These are phyloP conservation scores for Drosophila silvestris DNA, from an alignment of 2,888 invertebrate genomes.

Conservation along the genomic window DNA sequence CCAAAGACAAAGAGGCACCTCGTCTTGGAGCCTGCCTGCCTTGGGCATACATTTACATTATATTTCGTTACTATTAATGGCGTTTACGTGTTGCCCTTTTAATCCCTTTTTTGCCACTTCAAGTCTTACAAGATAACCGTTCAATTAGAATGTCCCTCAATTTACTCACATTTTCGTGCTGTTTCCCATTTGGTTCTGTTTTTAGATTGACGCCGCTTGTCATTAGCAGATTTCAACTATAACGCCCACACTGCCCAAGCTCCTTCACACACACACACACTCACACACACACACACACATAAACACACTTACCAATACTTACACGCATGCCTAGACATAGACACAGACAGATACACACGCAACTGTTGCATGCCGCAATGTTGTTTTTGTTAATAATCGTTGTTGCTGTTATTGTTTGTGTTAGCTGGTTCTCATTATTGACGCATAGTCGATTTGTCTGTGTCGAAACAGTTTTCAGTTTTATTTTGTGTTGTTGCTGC, in stretches of 20 bases:
- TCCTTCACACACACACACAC: slow-evolving; percentile 3
- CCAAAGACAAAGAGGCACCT: neutral
- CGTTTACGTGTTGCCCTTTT: slow-evolving; percentile 25
- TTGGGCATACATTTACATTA: slow-evolving; percentile 59
- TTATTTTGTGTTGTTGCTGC: slow-evolving; percentile 1
- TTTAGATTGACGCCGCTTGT: slow-evolving; percentile 29
- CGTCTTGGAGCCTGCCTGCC: neutral
- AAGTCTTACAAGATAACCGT: slow-evolving; percentile 12
- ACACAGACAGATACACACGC: slow-evolving; percentile 18
- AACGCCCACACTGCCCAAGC: slow-evolving; percentile 16
- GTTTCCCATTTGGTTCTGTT: slow-evolving; percentile 34
- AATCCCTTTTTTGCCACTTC: slow-evolving; percentile 15
- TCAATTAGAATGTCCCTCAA: slow-evolving; percentile 46
- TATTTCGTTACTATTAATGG: slow-evolving; percentile 26
- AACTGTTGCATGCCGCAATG: slow-evolving; percentile 70
- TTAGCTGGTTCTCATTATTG: slow-evolving; percentile 31
- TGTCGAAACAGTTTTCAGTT: slow-evolving; percentile 9
- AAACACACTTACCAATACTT: slow-evolving; percentile 2
- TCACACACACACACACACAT: neutral
- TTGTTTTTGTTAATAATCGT: slow-evolving; percentile 33
- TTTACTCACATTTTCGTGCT: slow-evolving; percentile 13
- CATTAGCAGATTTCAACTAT: slow-evolving; percentile 30
- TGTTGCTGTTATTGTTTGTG: slow-evolving; percentile 33
- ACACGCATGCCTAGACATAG: slow-evolving; percentile 14
- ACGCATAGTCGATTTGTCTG: slow-evolving; percentile 25